Evolutionary conservation across 2,888 invertebrate species (phyloP).

Genomic region (Diabrotica balteata): DNA sequence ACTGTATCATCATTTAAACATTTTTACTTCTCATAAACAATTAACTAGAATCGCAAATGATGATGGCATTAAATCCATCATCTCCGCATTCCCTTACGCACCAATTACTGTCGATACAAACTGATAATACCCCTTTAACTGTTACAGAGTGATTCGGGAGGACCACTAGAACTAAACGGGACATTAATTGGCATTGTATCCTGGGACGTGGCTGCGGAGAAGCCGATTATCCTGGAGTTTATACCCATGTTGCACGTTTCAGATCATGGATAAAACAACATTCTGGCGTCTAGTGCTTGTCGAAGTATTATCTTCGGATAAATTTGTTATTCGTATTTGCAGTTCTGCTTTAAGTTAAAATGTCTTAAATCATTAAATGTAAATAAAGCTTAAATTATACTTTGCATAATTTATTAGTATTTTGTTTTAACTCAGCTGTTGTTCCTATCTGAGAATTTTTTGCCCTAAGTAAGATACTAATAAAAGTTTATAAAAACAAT

Average conservation of each 20-base stretch:
- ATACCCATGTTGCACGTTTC: slow-evolving; percentile 36
- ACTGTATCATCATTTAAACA: no score
- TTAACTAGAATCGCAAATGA: no score
- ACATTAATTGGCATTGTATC: slow-evolving; percentile 35
- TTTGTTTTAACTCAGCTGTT: no score
- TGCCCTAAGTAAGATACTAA: no score
- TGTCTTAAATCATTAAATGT: no score
- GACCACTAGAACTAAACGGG: slow-evolving; percentile 34
- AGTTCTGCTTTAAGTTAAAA: not conserved
- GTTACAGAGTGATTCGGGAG: slow-evolving; percentile 50
- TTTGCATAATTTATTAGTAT: no score
- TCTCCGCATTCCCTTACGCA: not conserved
- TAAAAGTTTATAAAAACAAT: no score
- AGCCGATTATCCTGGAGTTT: slow-evolving; percentile 41
- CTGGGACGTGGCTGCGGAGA: slow-evolving; percentile 40
- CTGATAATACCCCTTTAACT: slow-evolving; percentile 12
- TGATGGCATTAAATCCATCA: no score
- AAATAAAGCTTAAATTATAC: no score
- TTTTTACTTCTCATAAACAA: no score
- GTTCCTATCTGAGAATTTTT: no score
- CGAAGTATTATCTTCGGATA: slow-evolving; percentile 19
- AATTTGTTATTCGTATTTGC: slow-evolving; percentile 12
- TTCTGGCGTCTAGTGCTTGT: slow-evolving; percentile 21
- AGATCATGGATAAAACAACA: slow-evolving; percentile 33
- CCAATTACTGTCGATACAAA: slow-evolving; percentile 5